These are phyloP conservation scores for Monomorium pharaonis DNA, from an alignment of 1,140 invertebrate species.

Conservation along the genomic window DNA sequence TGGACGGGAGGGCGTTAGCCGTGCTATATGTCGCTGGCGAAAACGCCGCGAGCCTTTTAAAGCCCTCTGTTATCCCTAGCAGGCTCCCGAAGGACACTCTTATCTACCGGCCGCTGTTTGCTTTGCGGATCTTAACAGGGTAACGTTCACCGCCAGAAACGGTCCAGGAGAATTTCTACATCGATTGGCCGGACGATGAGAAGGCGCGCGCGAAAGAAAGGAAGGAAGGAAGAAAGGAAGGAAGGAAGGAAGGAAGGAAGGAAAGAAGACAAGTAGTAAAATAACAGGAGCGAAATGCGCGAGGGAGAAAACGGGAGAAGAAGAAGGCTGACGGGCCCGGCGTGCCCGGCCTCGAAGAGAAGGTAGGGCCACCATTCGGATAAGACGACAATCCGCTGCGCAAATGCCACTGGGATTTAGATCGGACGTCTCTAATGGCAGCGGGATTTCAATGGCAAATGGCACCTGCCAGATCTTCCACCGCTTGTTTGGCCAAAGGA, in stretches of 20 bases:
- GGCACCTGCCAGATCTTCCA: constrained; percentile 70
- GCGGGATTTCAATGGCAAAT: constrained; percentile 78
- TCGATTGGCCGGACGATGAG: constrained; percentile 47
- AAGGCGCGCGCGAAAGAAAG: constrained; percentile 17
- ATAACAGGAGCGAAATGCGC: constrained; percentile 68
- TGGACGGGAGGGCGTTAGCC: not conserved
- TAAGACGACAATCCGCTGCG: constrained; percentile 76
- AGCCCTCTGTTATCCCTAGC: constrained; percentile 78
- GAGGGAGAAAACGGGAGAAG: constrained; percentile 44
- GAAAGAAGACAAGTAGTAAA: constrained; percentile 57
- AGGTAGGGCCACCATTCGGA: constrained; percentile 53
- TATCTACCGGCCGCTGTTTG: constrained; percentile 71
- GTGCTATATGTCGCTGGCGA: constrained; percentile 6
- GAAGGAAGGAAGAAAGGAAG: constrained; percentile 29
- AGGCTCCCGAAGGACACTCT: constrained; percentile 76
- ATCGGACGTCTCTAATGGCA: constrained; percentile 79
- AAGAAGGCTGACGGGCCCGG: constrained; percentile 21
- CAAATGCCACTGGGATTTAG: constrained; percentile 76
- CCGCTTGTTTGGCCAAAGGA: constrained; percentile 78
- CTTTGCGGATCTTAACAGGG: constrained; percentile 78
- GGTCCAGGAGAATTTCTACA: constrained; percentile 66
- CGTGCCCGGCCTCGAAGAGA: not conserved
- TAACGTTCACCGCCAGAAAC: constrained; percentile 70
- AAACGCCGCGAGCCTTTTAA: constrained; percentile 76
- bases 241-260: constrained; percentile 44